These are phyloP conservation scores for Buathra laborator DNA, from an alignment of 2,888 invertebrate genomes.

Conservation along the genomic window DNA sequence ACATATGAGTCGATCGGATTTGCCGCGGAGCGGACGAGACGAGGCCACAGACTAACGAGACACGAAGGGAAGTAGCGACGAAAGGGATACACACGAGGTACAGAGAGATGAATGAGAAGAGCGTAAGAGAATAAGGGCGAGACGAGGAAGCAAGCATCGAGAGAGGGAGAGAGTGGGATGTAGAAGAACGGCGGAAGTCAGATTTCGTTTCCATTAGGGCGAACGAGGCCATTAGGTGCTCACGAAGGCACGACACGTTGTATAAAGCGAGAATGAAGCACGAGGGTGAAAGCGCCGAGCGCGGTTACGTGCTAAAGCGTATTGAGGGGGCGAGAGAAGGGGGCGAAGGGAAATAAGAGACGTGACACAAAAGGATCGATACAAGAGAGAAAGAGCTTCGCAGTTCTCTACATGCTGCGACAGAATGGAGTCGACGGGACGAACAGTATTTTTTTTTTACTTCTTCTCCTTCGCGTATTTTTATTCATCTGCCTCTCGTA, in stretches of 20 bases:
- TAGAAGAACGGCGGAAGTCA: conserved; percentile 62
- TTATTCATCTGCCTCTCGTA: conserved; percentile 1
- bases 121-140: not conserved
- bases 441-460: conserved; percentile 25
- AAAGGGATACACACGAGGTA: not conserved
- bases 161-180: conserved; percentile 20
- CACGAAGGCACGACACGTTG: conserved; percentile 67
- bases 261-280: conserved; percentile 67
- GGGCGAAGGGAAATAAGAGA: conserved; percentile 54
- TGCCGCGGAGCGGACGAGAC: conserved; percentile 16
- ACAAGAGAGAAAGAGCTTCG: conserved; percentile 41
- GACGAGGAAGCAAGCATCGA: not conserved
- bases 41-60: conserved; percentile 42
- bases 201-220: conserved; percentile 67
- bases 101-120: conserved; percentile 3
- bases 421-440: conserved; percentile 18
- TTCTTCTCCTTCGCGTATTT: not conserved
- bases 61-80: conserved; percentile 36
- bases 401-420: conserved; percentile 4
- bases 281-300: conserved; percentile 51
- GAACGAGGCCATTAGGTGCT: conserved; percentile 66
- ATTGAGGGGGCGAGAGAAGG: conserved; percentile 39
- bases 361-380: conserved; percentile 65
- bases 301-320: conserved; percentile 57
- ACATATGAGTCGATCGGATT: conserved; percentile 38